Base-by-base conservation (phyloP, 1,140 invertebrate species). In the Polypedilum vanderplanki region DNA sequence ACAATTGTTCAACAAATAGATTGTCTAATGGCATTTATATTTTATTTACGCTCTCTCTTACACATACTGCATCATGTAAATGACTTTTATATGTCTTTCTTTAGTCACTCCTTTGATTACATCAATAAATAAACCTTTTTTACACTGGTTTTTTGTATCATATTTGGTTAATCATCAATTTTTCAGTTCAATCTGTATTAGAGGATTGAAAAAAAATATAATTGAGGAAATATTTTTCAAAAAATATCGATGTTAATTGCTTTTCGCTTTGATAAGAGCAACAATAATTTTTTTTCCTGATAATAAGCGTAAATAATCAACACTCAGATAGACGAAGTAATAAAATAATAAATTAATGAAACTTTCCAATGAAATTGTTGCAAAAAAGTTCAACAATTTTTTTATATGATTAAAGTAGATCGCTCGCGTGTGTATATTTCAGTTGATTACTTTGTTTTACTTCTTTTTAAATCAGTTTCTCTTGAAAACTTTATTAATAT, bases 51-150 rank as follows among this genome's bases (percentile, higher is more conserved):
- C 46, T 57, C 12, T 57, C 46, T 57, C 46, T n/a, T 57, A n/a
- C 46, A 57, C 5, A 57, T 57, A n/a, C 46, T 57, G 46, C 12
- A n/a, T 57, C 46, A 57, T 57, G 46, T 57, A 57, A 57, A 57
- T 57, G 12, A 57, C 46, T 57, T 57, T 57, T 46, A 46, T 46
- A 15, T 46, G 41, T 15, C 41, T 46, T 57, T 57, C n/a, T n/a
- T 57, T 57, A 57, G 46, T 57, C 46, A 57, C 46, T 57, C 46
- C 46, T n/a, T 57, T n/a, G n/a, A 57, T 57, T 57, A 57, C 15
- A 12, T 12, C 46, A 57, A n/a, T n/a, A 57, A 57, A n/a, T 57
- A 33, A 33, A 33, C 5, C 24, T 33, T 1, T 33, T 33, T 33
- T 3, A 33, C 24, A 33, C 24, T 33, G 24, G 5, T 33, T 33